Base-by-base conservation (phyloP, 2,113 vertebrate genomes). In the Aegotheles bennettii region DNA sequence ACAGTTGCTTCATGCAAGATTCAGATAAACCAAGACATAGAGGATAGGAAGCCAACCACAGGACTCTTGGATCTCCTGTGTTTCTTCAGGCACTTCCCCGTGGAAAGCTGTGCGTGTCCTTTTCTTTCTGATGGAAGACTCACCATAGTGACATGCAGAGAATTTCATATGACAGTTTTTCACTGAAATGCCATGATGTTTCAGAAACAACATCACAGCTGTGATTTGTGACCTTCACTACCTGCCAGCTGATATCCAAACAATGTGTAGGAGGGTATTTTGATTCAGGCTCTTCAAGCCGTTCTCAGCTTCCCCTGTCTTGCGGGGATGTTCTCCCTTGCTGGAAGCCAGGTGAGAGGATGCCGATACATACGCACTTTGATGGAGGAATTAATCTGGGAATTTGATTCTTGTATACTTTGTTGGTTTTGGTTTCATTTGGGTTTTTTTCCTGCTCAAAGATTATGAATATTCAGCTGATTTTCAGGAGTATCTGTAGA, bases 141-240 rank as follows among this genome's bases (percentile, higher is more conserved):
- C 1, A 0, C 67, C 19, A 1, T 20, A 17, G 63, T 73, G 90
- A 94, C 76, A 67, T 40, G 69, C 68, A 68, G 69, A 63, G 60
- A 73, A 89, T 90, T 83, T 70, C 0, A 0, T 61, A 28, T 33
- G 63, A n/a, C 88, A 92, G 13, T 12, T 92, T 95, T 93, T 61
- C 68, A 59, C 10, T 86, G 80, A 90, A 93, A 74, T 59, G 76
- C 76, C 68, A 7, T 35, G 21, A 31, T 65, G 42, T 78, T 86
- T 89, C 68, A 63, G 63, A 75, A 63, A 20, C 3, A 4, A 7
- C 48, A 71, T 70, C 73, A 61, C 13, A 28, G 36, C 76, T 87
- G 69, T 94, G 83, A 90, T 90, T 54, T 45, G 73, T 93, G 93
- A 90, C 92, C 88, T 94, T 96, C 61, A 60, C 31, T 54, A 45